Evolutionary conservation across 2,888 invertebrate species (phyloP).

Genomic region (Pegoplata infirma): DNA sequence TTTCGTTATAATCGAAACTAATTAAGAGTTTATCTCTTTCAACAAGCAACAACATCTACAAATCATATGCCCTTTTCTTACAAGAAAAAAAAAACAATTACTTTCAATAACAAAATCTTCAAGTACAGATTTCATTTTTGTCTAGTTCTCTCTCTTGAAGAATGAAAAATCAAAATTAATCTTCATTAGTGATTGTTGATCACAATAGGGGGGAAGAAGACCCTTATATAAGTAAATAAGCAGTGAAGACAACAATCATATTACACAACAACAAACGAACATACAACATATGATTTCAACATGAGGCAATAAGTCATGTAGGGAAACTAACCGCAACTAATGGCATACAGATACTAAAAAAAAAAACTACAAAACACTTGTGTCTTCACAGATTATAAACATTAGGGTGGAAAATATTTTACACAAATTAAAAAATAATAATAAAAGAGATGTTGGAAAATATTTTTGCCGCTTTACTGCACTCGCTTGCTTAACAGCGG

Average conservation of each 20-base stretch:
- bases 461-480: no score
- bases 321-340: conserved; percentile 34
- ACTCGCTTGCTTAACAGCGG: no score
- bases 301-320: conserved; percentile 46
- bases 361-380: background rate
- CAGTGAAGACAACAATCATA: background rate
- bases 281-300: conserved; percentile 39
- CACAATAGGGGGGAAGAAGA: conserved; percentile 44
- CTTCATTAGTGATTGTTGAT: conserved; percentile 54
- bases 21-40: conserved; percentile 19
- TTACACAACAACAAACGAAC: conserved; percentile 37
- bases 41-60: conserved; percentile 7
- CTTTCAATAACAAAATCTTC: conserved; percentile 10
- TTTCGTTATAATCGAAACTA: conserved; percentile 4
- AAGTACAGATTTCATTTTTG: conserved; percentile 26
- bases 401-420: no score
- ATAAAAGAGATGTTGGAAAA: no score
- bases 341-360: no score
- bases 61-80: conserved; percentile 16
- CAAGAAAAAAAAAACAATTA: conserved; percentile 24
- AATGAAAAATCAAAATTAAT: conserved; percentile 50
- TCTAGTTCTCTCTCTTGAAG: background rate
- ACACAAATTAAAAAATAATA: no score
- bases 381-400: no score
- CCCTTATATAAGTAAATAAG: background rate